Conservation (phyloP, 2,113 vertebrate species). For the Macrotis lagotis region DNA sequence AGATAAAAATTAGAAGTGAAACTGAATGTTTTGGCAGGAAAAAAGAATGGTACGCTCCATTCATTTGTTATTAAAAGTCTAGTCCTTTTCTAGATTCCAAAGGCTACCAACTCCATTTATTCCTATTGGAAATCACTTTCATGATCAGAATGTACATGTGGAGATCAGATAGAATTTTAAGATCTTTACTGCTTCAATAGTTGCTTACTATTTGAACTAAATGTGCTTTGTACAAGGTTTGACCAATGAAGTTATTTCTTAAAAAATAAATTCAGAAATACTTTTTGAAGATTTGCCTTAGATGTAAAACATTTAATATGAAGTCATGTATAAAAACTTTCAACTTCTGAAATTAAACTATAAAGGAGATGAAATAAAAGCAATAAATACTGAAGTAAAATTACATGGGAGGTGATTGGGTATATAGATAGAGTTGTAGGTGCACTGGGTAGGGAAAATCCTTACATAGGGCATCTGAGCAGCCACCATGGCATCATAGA, state of each 20-base stretch:
- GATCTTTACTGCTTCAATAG: neutral
- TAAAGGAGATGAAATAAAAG: neutral
- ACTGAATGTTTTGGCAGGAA: neutral
- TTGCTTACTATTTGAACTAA: neutral
- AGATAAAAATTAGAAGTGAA: neutral
- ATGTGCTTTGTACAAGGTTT: neutral
- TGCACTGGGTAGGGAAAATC: neutral
- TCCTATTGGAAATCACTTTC: neutral
- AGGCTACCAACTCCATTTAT: neutral
- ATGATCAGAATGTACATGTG: neutral
- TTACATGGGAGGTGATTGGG: neutral
- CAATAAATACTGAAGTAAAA: neutral
- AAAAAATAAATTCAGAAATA: neutral
- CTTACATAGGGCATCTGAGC: constrained; percentile 92
- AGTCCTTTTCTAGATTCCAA: neutral
- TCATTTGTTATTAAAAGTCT: neutral
- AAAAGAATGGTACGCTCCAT: neutral
- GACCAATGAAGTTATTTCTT: too few relatives aligned
- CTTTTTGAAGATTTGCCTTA: neutral
- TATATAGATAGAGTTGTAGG: neutral
- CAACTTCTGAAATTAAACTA: neutral
- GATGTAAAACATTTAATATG: neutral
- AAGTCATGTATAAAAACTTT: neutral
- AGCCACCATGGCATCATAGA: constrained; percentile 86
- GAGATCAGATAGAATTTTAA: neutral